Evolutionary conservation across 1,140 invertebrate species (phyloP), one percentile per base, ranked within the genome.

Genomic region (Drosophila biarmipes): DNA sequence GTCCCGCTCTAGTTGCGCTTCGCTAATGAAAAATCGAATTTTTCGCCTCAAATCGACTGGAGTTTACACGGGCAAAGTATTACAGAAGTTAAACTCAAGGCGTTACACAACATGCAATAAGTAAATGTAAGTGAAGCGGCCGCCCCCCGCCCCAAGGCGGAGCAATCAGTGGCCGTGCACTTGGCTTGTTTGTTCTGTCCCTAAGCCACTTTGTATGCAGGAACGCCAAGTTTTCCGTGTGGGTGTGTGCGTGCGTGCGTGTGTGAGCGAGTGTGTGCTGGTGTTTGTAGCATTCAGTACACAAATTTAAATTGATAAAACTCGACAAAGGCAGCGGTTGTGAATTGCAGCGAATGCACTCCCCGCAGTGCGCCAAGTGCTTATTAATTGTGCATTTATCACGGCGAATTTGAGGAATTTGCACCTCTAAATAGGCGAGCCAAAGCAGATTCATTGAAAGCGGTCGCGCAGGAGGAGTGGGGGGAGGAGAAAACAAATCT

Each of bases 301-400:
- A 85, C 78, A 87, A 75, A 81, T 74, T 87, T 81, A 81, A 87
- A 81, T 78, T 86, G 81, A 86, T 87, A 86, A 86, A 87, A 81
- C 68, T 62, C 45, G 56, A 69, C 62, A 67, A 58, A 52, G 63
- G 55, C 51, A 63, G 37, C 24, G 49, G 58, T 73, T 73, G 40
- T 43, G 48, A 64, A 69, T 66, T 54, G 49, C 57, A 59, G 21
- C 31, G 29, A 63, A 27, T 37, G 72, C 37, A 56, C 27, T 53
- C n/a, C 37, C 46, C 31, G 42, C 15, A 24, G 8, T 37, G 57
- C 3, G 24, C 59, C 54, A 49, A 66, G 46, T 12, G 38, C 29
- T 61, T 46, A 51, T 46, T 43, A 84, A 62, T 38, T 58, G 53
- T 45, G 59, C 19, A 57, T 31, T 53, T 61, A 34, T 17, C 55